These are phyloP conservation scores for Himalopsyche anomala DNA, from an alignment of 2,888 invertebrate genomes.

Conservation along the genomic window DNA sequence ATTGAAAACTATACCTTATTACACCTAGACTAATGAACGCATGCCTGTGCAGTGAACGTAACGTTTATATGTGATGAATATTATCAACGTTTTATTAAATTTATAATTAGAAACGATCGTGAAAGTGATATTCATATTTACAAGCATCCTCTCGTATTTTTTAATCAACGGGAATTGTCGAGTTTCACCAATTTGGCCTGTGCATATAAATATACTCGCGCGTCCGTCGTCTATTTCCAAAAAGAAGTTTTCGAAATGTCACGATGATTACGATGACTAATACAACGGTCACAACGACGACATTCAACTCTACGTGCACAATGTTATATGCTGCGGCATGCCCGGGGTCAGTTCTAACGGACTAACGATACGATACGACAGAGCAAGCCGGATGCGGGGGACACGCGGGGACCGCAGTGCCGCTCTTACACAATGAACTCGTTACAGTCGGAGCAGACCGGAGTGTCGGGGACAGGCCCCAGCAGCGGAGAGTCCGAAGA, in stretches of 20 bases:
- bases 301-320: conserved; percentile 37
- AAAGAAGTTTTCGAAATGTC: neutral
- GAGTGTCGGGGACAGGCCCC: conserved; percentile 77
- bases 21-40: neutral
- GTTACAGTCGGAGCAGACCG: conserved; percentile 90
- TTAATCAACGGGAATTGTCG: neutral
- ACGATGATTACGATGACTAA: neutral
- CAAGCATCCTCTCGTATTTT: neutral
- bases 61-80: conserved; percentile 14
- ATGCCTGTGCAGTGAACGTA: conserved; percentile 28
- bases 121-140: conserved; percentile 13
- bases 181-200: neutral
- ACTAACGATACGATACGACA: conserved; percentile 9
- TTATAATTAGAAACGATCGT: neutral
- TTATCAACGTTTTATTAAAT: neutral
- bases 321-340: conserved; percentile 11
- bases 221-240: too few species aligned
- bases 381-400: conserved; percentile 32
- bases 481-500: conserved; percentile 69
- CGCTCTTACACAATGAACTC: conserved; percentile 87
- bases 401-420: conserved; percentile 70
- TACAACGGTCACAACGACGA: conserved; percentile 2
- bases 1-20: neutral
- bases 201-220: conserved; percentile 24
- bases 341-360: conserved; percentile 35